A percentile compares a stretch with the other conserved stretches of the same genome.
Evolutionary conservation across 2,888 invertebrate genomes (phyloP).

Genomic region (Andrena chrysosceles): DNA sequence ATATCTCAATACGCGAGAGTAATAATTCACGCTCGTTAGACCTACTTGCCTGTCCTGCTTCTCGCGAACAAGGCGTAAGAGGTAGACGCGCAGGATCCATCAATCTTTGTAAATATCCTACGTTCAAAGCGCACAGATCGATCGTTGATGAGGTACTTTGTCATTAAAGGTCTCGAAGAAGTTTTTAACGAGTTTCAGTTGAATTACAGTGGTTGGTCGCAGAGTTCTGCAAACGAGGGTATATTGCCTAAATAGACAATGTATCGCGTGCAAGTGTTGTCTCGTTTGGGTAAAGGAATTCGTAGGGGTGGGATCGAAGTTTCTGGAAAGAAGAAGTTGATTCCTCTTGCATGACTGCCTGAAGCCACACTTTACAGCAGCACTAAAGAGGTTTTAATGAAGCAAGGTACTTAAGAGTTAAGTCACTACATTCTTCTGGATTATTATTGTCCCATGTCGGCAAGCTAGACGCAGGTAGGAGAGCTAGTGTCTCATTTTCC

Average conservation of each 20-base stretch:
- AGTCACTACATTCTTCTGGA: not conserved
- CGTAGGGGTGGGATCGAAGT: not conserved
- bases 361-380: too few species aligned
- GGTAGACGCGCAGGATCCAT: too few species aligned
- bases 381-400: not conserved
- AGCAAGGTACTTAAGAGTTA: not conserved
- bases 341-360: not conserved
- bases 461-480: not conserved
- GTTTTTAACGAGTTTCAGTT: not conserved
- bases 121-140: not conserved
- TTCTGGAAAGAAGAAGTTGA: not conserved
- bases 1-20: conserved; percentile 25
- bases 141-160: not conserved
- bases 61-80: not conserved
- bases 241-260: not conserved
- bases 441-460: not conserved
- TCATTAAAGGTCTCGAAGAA: not conserved
- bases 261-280: not conserved
- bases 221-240: not conserved
- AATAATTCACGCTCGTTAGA: conserved; percentile 40
- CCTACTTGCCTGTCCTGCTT: conserved; percentile 20
- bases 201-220: not conserved
- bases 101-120: not conserved
- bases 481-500: not conserved
- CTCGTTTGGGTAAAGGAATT: not conserved